Percentiles rank a stretch among this genome's conserved stretches.
These are phyloP conservation scores for Smutsia temminckii DNA, from an alignment of 2,797 vertebrate species.

Conservation along the genomic window DNA sequence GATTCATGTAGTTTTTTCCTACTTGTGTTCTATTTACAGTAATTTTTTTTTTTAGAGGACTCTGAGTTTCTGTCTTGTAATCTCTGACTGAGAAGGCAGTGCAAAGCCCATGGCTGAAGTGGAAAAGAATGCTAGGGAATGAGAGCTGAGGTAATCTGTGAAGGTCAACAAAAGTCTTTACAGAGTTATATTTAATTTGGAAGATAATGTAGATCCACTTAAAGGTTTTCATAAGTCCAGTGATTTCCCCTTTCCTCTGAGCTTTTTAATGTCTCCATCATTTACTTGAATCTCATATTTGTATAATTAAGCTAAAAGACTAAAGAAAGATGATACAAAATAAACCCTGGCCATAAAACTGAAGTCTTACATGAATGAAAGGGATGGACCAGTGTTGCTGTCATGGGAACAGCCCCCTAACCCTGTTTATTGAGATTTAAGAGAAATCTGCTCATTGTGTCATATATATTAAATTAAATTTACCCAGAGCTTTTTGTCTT, in stretches of 20 bases:
- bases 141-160: neutral
- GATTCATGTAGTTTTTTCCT: neutral
- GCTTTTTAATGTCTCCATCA: neutral
- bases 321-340: neutral
- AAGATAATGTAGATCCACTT: neutral
- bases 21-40: neutral
- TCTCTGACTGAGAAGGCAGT: neutral
- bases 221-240: neutral
- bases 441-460: neutral
- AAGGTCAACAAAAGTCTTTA: neutral
- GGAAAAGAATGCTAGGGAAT: neutral
- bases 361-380: rapidly evolving
- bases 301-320: neutral
- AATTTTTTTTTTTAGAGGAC: neutral
- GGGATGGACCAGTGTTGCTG: rapidly evolving
- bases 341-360: neutral
- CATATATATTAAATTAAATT: neutral
- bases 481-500: neutral
- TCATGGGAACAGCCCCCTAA: neutral
- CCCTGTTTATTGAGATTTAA: neutral
- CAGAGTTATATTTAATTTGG: neutral
- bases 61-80: neutral
- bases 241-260: neutral
- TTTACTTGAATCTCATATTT: neutral
- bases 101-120: neutral